These are phyloP conservation scores for Rousettus madagascariensis DNA, from an alignment of 2,797 vertebrate species.

Conservation along the genomic window DNA sequence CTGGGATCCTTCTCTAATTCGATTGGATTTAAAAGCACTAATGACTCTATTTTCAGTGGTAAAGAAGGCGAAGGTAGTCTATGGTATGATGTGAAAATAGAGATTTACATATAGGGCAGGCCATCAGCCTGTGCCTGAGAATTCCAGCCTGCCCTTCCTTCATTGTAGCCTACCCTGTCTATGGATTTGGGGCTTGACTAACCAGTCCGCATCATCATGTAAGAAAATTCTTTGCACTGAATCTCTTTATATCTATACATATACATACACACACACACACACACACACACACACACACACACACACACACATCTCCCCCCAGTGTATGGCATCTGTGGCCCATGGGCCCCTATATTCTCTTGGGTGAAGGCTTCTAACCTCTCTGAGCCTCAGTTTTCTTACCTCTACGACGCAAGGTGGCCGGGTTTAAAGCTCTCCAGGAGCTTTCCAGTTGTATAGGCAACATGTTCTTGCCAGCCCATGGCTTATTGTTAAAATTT, in stretches of 20 bases:
- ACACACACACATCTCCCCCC: no score
- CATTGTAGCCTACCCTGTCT: neutral
- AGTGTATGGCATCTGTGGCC: neutral
- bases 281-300: no score
- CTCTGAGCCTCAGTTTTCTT: neutral
- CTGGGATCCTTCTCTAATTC: neutral
- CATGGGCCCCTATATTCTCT: neutral
- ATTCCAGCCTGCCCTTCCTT: neutral
- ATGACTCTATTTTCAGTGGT: neutral
- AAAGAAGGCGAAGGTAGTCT: neutral
- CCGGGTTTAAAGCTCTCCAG: neutral
- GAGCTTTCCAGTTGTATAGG: neutral
- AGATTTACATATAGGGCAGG: neutral
- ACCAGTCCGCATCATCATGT: neutral
- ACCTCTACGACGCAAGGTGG: neutral
- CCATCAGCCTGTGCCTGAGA: neutral
- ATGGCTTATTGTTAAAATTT: neutral
- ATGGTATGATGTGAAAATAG: neutral
- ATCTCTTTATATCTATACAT: neutral
- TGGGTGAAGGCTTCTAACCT: neutral
- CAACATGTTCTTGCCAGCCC: neutral
- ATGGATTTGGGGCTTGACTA: neutral
- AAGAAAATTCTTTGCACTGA: neutral
- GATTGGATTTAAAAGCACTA: neutral
- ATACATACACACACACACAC: no score